Conservation (phyloP, 1,140 invertebrate species). For the Sminthurides bifidus region DNA sequence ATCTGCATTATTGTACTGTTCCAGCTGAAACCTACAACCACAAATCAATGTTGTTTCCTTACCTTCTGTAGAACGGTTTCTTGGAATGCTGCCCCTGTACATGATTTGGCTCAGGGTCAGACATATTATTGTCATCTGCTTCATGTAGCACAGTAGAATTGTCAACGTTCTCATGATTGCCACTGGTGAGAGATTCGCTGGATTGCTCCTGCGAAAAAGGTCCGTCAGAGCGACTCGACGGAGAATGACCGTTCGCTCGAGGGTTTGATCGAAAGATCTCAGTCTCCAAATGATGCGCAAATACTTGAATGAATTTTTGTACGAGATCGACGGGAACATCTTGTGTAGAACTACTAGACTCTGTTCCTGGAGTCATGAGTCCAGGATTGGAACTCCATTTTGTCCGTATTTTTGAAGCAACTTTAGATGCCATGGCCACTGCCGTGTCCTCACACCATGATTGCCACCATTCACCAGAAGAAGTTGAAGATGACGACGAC, state of each 20-base stretch:
- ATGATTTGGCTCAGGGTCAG: background rate
- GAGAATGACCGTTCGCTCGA: background rate
- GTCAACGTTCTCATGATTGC: background rate
- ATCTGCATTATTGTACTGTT: background rate
- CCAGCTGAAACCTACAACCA: background rate
- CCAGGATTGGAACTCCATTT: slow-evolving; percentile 3
- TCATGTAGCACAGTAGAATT: background rate
- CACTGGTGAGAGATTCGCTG: background rate
- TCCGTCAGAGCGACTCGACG: too few species aligned
- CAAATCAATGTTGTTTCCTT: background rate
- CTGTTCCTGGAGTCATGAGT: background rate
- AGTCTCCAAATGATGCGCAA: slow-evolving; percentile 17
- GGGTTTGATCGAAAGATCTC: slow-evolving; percentile 12
- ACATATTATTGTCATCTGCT: background rate
- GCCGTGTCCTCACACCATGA: slow-evolving; percentile 28
- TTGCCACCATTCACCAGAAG: slow-evolving; percentile 6
- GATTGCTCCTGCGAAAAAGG: background rate
- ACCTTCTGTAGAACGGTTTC: slow-evolving; percentile 30
- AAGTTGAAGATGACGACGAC: too few species aligned
- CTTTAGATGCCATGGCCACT: slow-evolving; percentile 14
- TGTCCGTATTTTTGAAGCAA: slow-evolving; percentile 9
- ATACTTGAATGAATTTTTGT: slow-evolving; percentile 22
- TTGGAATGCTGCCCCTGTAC: background rate
- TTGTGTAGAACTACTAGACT: background rate
- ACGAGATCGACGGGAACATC: slow-evolving; percentile 21